Percentiles rank a stretch among this genome's conserved stretches.
phyloP scores from a whole-genome alignment of 2,888 invertebrate species.

The Electrophaes corylata region DNA sequence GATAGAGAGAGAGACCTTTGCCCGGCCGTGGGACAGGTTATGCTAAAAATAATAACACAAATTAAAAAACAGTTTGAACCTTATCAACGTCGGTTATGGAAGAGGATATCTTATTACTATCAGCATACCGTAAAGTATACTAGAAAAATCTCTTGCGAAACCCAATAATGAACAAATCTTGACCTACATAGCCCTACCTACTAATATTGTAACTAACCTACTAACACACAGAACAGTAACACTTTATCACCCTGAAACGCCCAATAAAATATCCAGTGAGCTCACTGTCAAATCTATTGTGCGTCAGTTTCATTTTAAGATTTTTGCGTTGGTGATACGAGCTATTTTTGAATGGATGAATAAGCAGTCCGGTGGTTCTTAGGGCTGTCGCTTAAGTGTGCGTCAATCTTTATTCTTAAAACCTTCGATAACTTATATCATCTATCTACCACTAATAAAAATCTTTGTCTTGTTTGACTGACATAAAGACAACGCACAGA shows the following conservation, averaged over 20 bases:
- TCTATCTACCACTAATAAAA: no score
- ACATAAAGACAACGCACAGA: no score
- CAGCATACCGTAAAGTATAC: no score
- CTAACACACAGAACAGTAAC: constrained; percentile 13
- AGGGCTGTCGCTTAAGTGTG: constrained; percentile 16
- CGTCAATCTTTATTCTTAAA: background rate
- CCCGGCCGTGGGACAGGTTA: no score
- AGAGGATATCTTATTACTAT: no score
- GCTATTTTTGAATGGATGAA: constrained; percentile 16
- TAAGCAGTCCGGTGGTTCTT: background rate
- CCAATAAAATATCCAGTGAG: constrained; percentile 24
- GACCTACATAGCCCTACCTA: constrained; percentile 19
- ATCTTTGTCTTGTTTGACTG: no score
- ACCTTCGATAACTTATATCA: background rate
- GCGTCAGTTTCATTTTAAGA: constrained; percentile 7
- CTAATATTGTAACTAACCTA: constrained; percentile 6
- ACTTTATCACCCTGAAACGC: constrained; percentile 17
- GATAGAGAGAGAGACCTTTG: no score
- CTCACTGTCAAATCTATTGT: constrained; percentile 15
- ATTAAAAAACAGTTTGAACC: no score
- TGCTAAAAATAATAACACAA: no score
- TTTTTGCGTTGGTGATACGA: constrained; percentile 16
- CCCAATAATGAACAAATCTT: background rate
- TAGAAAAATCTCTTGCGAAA: constrained; percentile 6
- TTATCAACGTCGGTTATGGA: no score